phyloP scores from a whole-genome alignment of 2,888 invertebrate species.

The Plagiodera versicolora region DNA sequence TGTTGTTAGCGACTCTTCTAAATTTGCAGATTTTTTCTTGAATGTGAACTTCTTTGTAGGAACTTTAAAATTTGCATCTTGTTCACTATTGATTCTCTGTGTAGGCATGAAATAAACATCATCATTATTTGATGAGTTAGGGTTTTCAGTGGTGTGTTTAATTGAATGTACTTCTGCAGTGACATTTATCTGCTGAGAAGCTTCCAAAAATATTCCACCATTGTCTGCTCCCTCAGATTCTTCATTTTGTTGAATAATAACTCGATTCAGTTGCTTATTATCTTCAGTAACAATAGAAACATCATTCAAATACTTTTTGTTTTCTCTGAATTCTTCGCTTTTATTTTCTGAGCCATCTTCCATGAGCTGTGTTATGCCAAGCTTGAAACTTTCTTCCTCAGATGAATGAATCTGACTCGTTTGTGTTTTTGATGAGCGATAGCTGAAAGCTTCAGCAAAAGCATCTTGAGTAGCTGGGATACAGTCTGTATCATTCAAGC shows the following conservation, averaged over 20 bases:
- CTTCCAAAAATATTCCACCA: slow-evolving; percentile 15
- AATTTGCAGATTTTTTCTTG: slow-evolving; percentile 22
- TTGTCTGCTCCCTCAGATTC: neutral
- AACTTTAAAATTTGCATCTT: slow-evolving; percentile 14
- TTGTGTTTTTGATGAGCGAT: slow-evolving; percentile 12
- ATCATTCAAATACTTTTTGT: neutral
- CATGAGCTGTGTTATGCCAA: slow-evolving; percentile 40
- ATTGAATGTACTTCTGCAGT: neutral
- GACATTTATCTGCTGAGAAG: slow-evolving; percentile 18
- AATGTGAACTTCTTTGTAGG: slow-evolving; percentile 25
- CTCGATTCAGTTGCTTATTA: neutral
- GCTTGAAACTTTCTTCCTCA: slow-evolving; percentile 38
- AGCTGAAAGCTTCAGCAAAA: slow-evolving; percentile 26
- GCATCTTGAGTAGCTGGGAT: slow-evolving; percentile 41
- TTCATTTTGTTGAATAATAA: neutral
- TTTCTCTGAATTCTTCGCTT: slow-evolving; percentile 3
- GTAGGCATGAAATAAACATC: slow-evolving; percentile 31
- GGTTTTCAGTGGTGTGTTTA: neutral
- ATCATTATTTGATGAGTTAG: slow-evolving; percentile 19
- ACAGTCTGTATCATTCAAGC: slow-evolving; percentile 37
- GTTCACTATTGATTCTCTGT: slow-evolving; percentile 25
- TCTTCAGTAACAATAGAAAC: neutral
- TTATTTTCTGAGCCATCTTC: slow-evolving; percentile 9
- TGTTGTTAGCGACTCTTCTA: slow-evolving; percentile 23
- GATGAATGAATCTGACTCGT: slow-evolving; percentile 22